Conservation (phyloP, 2,113 vertebrate genomes). For the Centropristis striata region DNA sequence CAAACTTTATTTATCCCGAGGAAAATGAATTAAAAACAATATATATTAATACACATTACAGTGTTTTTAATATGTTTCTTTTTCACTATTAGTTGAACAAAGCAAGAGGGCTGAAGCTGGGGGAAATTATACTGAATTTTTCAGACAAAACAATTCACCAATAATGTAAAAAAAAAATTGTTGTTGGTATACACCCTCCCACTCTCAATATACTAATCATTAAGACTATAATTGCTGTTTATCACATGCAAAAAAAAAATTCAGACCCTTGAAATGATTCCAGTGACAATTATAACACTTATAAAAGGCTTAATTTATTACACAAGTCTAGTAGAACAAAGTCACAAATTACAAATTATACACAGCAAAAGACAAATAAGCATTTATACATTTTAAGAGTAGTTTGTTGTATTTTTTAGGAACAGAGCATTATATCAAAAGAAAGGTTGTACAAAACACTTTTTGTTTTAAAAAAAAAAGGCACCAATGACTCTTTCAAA, state of each 20-base stretch:
- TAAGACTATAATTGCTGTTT: neutral
- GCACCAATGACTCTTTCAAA: slow-evolving; percentile 49
- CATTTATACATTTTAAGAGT: slow-evolving; percentile 61
- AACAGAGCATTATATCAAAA: slow-evolving; percentile 47
- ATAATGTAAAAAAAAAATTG: no score
- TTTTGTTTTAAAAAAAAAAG: slow-evolving; percentile 38
- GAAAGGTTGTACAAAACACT: slow-evolving; percentile 42
- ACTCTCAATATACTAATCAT: no score
- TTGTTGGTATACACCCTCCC: no score
- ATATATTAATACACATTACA: no score
- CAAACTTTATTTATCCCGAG: no score
- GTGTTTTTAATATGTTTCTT: no score
- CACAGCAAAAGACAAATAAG: slow-evolving; percentile 49
- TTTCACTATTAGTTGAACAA: no score
- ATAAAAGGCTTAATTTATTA: slow-evolving; percentile 76
- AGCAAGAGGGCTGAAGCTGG: no score
- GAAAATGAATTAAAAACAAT: no score
- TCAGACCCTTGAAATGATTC: slow-evolving; percentile 12
- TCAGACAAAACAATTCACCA: no score
- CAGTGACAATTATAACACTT: slow-evolving; percentile 30
- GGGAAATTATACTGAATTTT: no score
- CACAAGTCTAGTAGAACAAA: slow-evolving; percentile 64
- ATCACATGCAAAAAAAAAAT: no score
- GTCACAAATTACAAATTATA: slow-evolving; percentile 62
- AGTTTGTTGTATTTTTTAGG: slow-evolving; percentile 7